Evolutionary conservation across 1,140 invertebrate species (phyloP).

Genomic region (Pseudomyrmex flavicornis): DNA sequence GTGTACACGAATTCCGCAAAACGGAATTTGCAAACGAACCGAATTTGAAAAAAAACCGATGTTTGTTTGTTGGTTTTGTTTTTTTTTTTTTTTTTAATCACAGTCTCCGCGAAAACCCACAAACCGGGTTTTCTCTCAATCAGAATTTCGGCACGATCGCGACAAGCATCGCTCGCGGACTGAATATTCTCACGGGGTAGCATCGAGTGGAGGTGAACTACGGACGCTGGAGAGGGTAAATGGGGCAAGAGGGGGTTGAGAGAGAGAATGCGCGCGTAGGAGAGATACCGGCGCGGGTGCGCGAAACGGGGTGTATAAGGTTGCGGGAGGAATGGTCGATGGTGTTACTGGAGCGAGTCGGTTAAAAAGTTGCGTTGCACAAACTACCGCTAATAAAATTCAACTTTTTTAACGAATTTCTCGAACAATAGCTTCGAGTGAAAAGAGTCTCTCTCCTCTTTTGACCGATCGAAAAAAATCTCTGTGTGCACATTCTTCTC

Average conservation of each 20-base stretch:
- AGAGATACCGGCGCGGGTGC: constrained; percentile 17
- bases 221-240: constrained; percentile 63
- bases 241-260: constrained; percentile 66
- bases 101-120: neutral
- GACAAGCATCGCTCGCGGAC: constrained; percentile 76
- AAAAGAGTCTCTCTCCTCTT: no score
- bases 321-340: constrained; percentile 65
- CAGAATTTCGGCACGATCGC: constrained; percentile 70
- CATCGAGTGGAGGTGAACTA: constrained; percentile 62
- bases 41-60: neutral
- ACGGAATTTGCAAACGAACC: neutral
- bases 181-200: constrained; percentile 72
- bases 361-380: constrained; percentile 71
- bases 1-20: no score
- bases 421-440: neutral
- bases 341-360: constrained; percentile 70
- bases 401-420: neutral
- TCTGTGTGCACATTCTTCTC: no score
- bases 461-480: no score
- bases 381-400: constrained; percentile 64
- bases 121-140: constrained; percentile 11
- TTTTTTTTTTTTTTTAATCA: neutral
- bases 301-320: constrained; percentile 11
- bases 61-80: neutral
- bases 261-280: constrained; percentile 67